A percentile compares a stretch with the other conserved stretches of the same genome.
These are phyloP conservation scores for Pilophorus perplexus DNA, from an alignment of 2,888 invertebrate species.

Conservation along the genomic window DNA sequence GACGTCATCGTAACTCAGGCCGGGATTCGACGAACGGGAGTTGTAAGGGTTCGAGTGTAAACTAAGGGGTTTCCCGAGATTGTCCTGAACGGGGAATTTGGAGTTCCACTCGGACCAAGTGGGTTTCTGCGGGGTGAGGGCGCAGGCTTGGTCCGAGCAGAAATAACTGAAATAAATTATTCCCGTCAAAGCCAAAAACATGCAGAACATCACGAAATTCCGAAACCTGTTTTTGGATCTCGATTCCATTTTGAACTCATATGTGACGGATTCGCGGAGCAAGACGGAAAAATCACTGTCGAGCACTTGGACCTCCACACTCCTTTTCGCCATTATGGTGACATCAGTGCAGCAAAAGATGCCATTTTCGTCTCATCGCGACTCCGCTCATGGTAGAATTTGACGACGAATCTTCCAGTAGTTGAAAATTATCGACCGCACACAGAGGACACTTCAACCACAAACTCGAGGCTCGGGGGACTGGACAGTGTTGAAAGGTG, in stretches of 20 bases:
- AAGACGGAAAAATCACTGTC: conserved; percentile 78
- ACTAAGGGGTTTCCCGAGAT: conserved; percentile 57
- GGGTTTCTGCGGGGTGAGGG: conserved; percentile 48
- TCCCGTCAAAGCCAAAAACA: conserved; percentile 77
- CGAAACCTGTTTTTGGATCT: conserved; percentile 66
- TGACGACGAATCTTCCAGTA: too few relatives aligned
- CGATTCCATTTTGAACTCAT: conserved; percentile 83
- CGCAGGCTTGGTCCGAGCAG: conserved; percentile 78
- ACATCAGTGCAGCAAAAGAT: conserved; percentile 2
- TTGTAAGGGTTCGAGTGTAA: conserved; percentile 49
- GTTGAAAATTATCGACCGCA: too few relatives aligned
- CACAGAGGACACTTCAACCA: too few relatives aligned
- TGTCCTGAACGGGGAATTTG: conserved; percentile 53
- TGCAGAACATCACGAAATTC: conserved; percentile 76
- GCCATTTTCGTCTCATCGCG: too few relatives aligned
- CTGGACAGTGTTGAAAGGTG: too few relatives aligned
- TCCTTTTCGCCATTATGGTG: conserved; percentile 56
- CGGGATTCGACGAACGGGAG: conserved; percentile 53
- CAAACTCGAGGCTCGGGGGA: too few relatives aligned
- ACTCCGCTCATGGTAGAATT: too few relatives aligned
- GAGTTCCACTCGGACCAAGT: conserved; percentile 50
- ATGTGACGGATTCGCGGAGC: conserved; percentile 68
- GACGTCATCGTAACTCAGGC: conserved; percentile 81
- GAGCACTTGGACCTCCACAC: conserved; percentile 76
- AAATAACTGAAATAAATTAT: conserved; percentile 88